Percentiles rank a stretch among this genome's conserved stretches.
phyloP scores from a whole-genome alignment of 2,113 vertebrate species.

The Corythornis vintsioides region DNA sequence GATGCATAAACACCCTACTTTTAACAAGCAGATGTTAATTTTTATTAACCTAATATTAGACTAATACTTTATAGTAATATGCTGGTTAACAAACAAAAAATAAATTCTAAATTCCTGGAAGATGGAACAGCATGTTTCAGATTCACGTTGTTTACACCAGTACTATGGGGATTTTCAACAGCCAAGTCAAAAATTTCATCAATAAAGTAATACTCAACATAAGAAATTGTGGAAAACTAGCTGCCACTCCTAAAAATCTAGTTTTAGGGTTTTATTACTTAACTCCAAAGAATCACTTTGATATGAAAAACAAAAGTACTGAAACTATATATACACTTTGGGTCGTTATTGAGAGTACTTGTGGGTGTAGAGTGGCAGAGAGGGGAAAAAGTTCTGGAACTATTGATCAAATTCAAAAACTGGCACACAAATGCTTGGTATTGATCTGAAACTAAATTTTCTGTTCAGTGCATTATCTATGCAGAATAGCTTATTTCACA shows the following conservation, averaged over 20 bases:
- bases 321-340: background rate
- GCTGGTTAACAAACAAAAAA: background rate
- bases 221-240: background rate
- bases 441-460: background rate
- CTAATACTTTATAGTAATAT: background rate
- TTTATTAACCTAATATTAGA: background rate
- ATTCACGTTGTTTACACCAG: background rate
- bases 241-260: background rate
- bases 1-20: background rate
- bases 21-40: background rate
- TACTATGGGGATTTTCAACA: background rate
- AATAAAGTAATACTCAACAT: background rate
- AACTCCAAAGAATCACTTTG: background rate
- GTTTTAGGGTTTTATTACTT: background rate
- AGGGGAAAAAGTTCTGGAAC: background rate
- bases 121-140: background rate
- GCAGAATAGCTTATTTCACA: background rate
- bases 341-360: background rate
- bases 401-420: background rate
- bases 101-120: background rate
- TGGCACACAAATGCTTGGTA: background rate
- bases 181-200: background rate
- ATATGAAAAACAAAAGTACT: background rate
- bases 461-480: background rate
- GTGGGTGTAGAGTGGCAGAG: background rate